Percentiles rank a stretch among this genome's conserved stretches.
These are phyloP conservation scores for Drosophila suzukii DNA, from an alignment of 1,140 invertebrate species.

Conservation along the genomic window DNA sequence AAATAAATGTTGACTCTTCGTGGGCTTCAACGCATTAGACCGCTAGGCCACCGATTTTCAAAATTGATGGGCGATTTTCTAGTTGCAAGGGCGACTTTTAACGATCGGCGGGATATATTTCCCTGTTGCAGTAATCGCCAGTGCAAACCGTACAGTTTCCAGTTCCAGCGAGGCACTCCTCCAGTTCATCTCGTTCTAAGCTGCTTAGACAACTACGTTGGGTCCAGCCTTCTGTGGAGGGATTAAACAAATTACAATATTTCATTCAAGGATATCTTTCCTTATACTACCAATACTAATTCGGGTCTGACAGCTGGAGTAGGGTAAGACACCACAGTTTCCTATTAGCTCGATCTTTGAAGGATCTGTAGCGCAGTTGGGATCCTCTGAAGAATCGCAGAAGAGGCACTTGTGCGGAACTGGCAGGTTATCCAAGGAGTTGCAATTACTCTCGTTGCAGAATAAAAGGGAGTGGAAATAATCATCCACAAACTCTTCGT, in stretches of 20 bases:
- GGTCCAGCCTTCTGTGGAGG: slow-evolving; percentile 52
- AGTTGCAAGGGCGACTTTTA: no score
- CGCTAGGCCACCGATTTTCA: no score
- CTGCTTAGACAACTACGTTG: slow-evolving; percentile 66
- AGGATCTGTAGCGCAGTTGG: slow-evolving; percentile 61
- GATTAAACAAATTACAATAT: neutral
- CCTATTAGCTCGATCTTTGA: slow-evolving; percentile 17
- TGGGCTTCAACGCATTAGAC: no score
- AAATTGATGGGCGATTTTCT: no score
- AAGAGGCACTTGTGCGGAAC: slow-evolving; percentile 36
- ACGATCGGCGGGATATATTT: slow-evolving; percentile 67
- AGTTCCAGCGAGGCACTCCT: slow-evolving; percentile 54
- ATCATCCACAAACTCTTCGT: slow-evolving; percentile 27
- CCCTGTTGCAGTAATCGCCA: slow-evolving; percentile 54
- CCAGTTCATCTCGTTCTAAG: slow-evolving; percentile 21
- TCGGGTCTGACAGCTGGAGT: slow-evolving; percentile 62
- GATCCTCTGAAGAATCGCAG: slow-evolving; percentile 64
- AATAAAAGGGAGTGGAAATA: slow-evolving; percentile 38
- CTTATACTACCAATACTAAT: slow-evolving; percentile 14
- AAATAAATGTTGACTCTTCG: no score
- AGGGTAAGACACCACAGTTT: slow-evolving; percentile 47
- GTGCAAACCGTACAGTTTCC: slow-evolving; percentile 54
- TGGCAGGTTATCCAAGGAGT: slow-evolving; percentile 50
- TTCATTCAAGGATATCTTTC: neutral
- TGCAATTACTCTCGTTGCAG: slow-evolving; percentile 58